Evolutionary conservation across 2,888 invertebrate species (phyloP), one percentile per base, ranked within the genome.

Genomic region (Habroteleia sp.): DNA sequence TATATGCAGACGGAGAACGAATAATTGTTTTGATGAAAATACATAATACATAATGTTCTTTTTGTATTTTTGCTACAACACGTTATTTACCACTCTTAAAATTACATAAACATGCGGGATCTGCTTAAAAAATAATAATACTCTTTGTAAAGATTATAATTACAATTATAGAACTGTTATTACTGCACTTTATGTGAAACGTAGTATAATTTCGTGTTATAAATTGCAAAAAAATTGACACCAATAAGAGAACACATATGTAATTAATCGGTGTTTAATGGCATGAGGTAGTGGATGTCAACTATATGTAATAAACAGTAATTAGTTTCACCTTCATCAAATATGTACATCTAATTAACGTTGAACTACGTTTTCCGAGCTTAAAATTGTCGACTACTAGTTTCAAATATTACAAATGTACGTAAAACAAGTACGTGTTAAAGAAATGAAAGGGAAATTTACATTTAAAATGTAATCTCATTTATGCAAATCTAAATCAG

Each of bases 281-380:
- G 25, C 58, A 46, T 11, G 27, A 60, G 37, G 10, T 25, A 31
- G 56, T 31, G 17, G 41, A 42, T 58, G 58, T 56, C 39, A 46
- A 60, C 46, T 27, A n/a, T 11, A 46, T 37, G 44, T 63, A 63
- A 63, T 63, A 63, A 63, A 63, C 41, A 39, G 41, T 39, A 63
- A 63, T 63, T 63, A 50, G 37, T 50, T 46, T 41, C 16, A 20
- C 41, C 50, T 50, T 41, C 50, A 50, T 50, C 41, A 62, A 62
- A 33, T 23, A 63, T 63, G 62, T 31, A 41, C 62, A 41, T 63
- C 41, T 63, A 50, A 50, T 50, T 63, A 63, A 50, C 33, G n/a
- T n/a, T n/a, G 41, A 8, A 10, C 10, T 1, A 29, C 10, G 2
- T 29, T 29, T 14, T 52, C 8, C 14, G 10, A 27, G 20, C 16